Evolutionary conservation across 2,113 vertebrate species (phyloP).

Genomic region (Otis tarda): DNA sequence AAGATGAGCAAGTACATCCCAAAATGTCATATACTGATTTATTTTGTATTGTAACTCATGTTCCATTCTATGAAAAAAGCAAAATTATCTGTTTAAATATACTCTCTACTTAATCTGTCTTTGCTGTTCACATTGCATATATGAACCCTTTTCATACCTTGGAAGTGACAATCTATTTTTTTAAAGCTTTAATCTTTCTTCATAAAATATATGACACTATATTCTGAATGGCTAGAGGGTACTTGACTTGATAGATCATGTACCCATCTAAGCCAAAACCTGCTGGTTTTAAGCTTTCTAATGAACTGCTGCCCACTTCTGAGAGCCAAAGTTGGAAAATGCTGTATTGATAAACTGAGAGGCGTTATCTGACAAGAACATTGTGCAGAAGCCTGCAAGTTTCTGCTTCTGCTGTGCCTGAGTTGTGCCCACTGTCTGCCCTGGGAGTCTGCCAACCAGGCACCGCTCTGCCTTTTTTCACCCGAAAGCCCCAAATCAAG

Average conservation of each 20-base stretch:
- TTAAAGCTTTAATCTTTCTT: not conserved
- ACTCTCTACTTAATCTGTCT: not conserved
- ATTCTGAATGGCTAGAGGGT: not conserved
- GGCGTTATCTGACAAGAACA: not conserved
- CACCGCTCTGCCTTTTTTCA: rapidly evolving
- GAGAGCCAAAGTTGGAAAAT: not conserved
- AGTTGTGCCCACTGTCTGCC: not conserved
- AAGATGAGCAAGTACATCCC: not conserved
- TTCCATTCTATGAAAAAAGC: not conserved
- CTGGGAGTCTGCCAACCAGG: not conserved
- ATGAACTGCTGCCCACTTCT: not conserved
- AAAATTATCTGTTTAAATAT: not conserved
- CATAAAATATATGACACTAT: not conserved
- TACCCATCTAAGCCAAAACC: not conserved
- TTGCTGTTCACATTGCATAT: not conserved
- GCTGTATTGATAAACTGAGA: not conserved
- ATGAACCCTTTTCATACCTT: not conserved
- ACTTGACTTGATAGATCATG: not conserved
- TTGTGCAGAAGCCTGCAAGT: not conserved
- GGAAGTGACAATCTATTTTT: not conserved
- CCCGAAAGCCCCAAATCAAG: not conserved
- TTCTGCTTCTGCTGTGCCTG: not conserved
- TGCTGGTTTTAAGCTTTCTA: not conserved
- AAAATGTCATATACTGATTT: not conserved
- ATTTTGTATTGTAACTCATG: not conserved